Percentiles rank a stretch among this genome's conserved stretches.
Conservation (phyloP, 2,113 vertebrate genomes). For the Apeltes quadracus region DNA sequence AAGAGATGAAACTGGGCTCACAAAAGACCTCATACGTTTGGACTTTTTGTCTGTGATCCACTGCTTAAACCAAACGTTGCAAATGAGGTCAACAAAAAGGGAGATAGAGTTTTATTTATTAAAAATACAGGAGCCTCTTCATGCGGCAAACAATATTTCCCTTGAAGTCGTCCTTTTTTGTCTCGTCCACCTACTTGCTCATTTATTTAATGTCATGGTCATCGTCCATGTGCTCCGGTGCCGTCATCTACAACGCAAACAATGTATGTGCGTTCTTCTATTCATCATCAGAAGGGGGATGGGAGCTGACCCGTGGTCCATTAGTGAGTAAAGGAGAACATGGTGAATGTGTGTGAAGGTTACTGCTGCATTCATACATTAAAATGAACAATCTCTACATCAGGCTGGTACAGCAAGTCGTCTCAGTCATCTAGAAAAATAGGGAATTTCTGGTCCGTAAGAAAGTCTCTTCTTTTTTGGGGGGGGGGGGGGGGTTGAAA, state of each 20-base stretch:
- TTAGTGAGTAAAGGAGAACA: background rate
- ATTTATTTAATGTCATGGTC: constrained; percentile 11
- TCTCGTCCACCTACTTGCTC: background rate
- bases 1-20: too few relatives aligned
- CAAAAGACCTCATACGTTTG: too few relatives aligned
- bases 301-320: background rate
- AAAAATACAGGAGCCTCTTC: background rate
- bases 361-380: background rate
- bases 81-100: constrained; percentile 2
- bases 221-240: background rate
- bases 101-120: background rate
- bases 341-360: background rate
- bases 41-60: too few relatives aligned
- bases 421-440: background rate
- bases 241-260: background rate
- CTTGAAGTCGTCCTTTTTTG: background rate
- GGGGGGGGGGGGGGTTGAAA: too few relatives aligned
- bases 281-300: background rate
- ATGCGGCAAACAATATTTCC: background rate
- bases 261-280: background rate
- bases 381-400: background rate
- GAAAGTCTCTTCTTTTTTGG: background rate
- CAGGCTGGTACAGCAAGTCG: background rate
- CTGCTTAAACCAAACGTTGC: too few relatives aligned
- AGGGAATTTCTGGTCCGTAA: background rate